Percentiles rank a stretch among this genome's conserved stretches.
phyloP scores from a whole-genome alignment of 2,797 vertebrate species.

The Sternotherus odoratus region DNA sequence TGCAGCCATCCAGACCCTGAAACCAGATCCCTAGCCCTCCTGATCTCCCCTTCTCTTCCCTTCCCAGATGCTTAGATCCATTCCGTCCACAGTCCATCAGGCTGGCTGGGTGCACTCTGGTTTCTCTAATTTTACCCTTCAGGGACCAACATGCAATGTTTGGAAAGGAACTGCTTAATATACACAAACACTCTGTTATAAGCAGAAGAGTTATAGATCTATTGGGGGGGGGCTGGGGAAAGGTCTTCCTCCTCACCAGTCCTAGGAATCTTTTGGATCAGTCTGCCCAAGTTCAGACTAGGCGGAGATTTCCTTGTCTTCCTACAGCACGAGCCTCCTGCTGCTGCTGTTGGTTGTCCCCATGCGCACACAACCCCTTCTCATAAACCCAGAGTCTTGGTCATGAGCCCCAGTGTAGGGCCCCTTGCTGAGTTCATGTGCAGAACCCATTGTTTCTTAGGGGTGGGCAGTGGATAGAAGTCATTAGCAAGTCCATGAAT shows the following conservation, averaged over 20 bases:
- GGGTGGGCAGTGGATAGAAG: neutral
- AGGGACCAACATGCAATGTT: neutral
- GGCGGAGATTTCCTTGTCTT: neutral
- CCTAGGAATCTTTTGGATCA: neutral
- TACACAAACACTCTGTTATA: neutral
- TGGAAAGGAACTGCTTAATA: neutral
- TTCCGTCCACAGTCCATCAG: slow-evolving; percentile 11
- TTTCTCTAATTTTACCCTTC: slow-evolving; percentile 14
- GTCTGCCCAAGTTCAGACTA: neutral
- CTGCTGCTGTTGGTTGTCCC: neutral
- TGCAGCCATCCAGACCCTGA: neutral
- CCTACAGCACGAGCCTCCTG: neutral
- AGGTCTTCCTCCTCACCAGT: neutral
- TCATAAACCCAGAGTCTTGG: neutral
- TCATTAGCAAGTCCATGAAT: neutral
- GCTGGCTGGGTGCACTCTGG: slow-evolving; percentile 16
- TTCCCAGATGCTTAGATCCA: neutral
- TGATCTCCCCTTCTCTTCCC: neutral
- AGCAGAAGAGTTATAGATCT: accelerated
- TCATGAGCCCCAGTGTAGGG: neutral
- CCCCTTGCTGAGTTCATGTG: neutral
- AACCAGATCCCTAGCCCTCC: neutral
- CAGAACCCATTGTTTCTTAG: neutral
- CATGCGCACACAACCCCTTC: neutral
- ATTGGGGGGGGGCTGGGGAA: too few species aligned